A percentile compares a stretch with the other conserved stretches of the same genome.
Evolutionary conservation across 53 echinoderm and acorn worm genomes (phyloP).

Genomic region (Stichopus horrens): DNA sequence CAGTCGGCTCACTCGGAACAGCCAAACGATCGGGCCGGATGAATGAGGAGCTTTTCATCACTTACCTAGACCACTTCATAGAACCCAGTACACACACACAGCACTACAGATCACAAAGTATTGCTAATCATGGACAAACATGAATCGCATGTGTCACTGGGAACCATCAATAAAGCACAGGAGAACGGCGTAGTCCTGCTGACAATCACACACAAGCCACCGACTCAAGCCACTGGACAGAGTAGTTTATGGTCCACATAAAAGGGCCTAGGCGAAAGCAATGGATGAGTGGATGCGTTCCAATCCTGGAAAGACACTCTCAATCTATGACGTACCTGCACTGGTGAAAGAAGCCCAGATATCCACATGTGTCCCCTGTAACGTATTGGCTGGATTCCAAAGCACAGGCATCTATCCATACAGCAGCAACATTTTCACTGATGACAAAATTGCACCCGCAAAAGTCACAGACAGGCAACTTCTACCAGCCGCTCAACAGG

Average conservation of each 20-base stretch:
- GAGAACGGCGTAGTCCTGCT: slow-evolving; percentile 58
- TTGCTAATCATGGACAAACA: slow-evolving; percentile 75
- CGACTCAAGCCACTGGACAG: slow-evolving; percentile 56
- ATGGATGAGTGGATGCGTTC: slow-evolving; percentile 54
- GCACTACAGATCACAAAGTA: slow-evolving; percentile 57
- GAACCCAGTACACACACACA: slow-evolving; percentile 50
- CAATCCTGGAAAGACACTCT: slow-evolving; percentile 61
- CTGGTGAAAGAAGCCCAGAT: slow-evolving; percentile 49
- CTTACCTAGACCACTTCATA: slow-evolving; percentile 54
- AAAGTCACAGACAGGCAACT: slow-evolving; percentile 17
- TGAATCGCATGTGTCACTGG: slow-evolving; percentile 63
- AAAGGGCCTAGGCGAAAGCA: slow-evolving; percentile 52
- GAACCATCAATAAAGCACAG: slow-evolving; percentile 42
- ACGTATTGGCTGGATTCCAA: slow-evolving; percentile 12
- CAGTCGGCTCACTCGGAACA: slow-evolving; percentile 11
- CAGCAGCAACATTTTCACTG: slow-evolving; percentile 38
- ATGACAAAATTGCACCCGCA: slow-evolving; percentile 32
- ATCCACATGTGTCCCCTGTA: slow-evolving; percentile 8
- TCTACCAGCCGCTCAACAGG: background rate
- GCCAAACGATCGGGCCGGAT: slow-evolving; percentile 9
- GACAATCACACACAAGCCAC: slow-evolving; percentile 62
- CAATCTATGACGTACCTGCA: slow-evolving; percentile 63
- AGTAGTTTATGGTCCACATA: slow-evolving; percentile 47
- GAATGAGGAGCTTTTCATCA: slow-evolving; percentile 49
- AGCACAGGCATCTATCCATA: slow-evolving; percentile 42